These are phyloP conservation scores for Todiramphus saurophagus DNA, from an alignment of 2,113 vertebrate species.

Conservation along the genomic window DNA sequence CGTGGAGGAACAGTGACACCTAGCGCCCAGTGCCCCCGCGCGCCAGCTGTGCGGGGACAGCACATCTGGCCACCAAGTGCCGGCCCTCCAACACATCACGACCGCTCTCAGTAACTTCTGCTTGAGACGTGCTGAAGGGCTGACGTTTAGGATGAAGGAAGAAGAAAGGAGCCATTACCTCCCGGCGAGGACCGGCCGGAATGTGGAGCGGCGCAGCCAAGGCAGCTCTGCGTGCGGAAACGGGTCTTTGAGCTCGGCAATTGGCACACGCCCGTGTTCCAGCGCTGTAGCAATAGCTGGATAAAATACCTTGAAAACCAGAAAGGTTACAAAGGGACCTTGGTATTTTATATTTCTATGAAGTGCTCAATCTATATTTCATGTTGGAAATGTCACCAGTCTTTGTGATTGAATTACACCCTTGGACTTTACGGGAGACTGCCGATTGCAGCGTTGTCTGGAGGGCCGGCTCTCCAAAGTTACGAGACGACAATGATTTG, in stretches of 20 bases:
- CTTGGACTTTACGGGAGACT: background rate
- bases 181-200: fast-evolving
- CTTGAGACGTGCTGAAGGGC: background rate
- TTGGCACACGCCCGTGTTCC: background rate
- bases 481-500: background rate
- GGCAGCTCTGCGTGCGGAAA: background rate
- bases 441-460: background rate
- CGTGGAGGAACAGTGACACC: conserved; percentile 68
- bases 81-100: background rate
- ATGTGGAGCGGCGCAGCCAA: background rate
- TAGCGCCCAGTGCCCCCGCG: conserved; percentile 30
- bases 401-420: conserved; percentile 8
- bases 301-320: background rate
- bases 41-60: background rate
- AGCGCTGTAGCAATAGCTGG: background rate
- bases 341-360: conserved; percentile 11
- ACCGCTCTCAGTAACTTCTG: fast-evolving
- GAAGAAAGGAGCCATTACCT: background rate
- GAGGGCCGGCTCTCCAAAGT: background rate
- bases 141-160: background rate
- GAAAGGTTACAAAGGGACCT: conserved; percentile 14
- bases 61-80: background rate
- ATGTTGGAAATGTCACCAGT: conserved; percentile 21
- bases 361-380: conserved; percentile 24
- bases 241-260: background rate